phyloP scores from a whole-genome alignment of 2,888 invertebrate genomes.

The Prionchulus punctatus region DNA sequence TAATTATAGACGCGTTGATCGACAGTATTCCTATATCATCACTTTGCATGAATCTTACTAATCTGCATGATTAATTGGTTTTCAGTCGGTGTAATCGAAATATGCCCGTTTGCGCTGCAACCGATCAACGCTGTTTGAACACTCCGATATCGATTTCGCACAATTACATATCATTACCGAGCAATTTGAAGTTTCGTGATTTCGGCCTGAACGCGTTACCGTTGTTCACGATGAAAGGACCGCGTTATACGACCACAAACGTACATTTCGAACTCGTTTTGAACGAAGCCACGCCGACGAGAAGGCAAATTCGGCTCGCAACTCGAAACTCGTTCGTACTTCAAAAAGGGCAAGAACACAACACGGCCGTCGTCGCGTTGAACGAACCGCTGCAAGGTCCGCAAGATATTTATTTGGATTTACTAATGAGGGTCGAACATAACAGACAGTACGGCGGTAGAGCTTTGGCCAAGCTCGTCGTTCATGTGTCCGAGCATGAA shows the following conservation, averaged over 20 bases:
- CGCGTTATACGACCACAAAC: constrained; percentile 25
- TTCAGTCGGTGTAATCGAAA: constrained; percentile 20
- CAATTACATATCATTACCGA: constrained; percentile 80
- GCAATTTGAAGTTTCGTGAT: constrained; percentile 44
- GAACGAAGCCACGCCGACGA: constrained; percentile 24
- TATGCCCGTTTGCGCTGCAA: constrained; percentile 37
- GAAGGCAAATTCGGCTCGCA: constrained; percentile 4
- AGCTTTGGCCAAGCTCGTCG: constrained; percentile 36
- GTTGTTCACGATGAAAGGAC: constrained; percentile 44
- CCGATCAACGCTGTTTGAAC: constrained; percentile 56
- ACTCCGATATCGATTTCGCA: constrained; percentile 71
- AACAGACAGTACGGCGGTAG: constrained; percentile 33
- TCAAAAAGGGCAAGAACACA: constrained; percentile 28
- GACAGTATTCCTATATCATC: no score
- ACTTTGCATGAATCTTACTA: no score
- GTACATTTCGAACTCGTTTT: constrained; percentile 36
- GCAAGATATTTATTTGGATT: constrained; percentile 36
- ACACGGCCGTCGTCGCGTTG: constrained; percentile 36
- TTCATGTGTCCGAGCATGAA: constrained; percentile 32
- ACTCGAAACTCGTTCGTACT: constrained; percentile 34
- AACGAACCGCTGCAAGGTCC: constrained; percentile 32
- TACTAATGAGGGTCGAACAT: constrained; percentile 33
- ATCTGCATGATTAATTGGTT: no score
- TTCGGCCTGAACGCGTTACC: constrained; percentile 63
- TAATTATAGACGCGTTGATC: no score